Base-by-base conservation (phyloP, 1,140 invertebrate genomes). In the Diuraphis noxia region DNA sequence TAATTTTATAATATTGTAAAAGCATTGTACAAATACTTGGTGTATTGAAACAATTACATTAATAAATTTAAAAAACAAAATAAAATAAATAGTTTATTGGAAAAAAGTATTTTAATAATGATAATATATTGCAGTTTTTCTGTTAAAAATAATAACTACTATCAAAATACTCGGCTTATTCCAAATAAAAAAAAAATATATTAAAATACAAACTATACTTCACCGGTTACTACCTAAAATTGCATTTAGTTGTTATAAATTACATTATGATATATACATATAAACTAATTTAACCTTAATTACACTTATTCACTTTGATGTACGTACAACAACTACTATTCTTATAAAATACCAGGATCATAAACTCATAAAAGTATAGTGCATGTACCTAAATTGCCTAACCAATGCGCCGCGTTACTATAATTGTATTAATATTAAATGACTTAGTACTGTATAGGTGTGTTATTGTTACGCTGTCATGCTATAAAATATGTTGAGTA, bases 331-430 rank as follows among this genome's bases (percentile, higher is more conserved):
- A n/a, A n/a, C n/a, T n/a, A 72, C 56, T n/a, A n/a, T n/a, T 72
- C 13, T 34, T n/a, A 72, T 72, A 17, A 72, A 30, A n/a, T 72
- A 72, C 56, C 56, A 3, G 0, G 56, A 72, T 72, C 17, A 17
- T n/a, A 17, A 72, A 72, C 56, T 6, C 56, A n/a, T n/a, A 4
- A n/a, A n/a, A 72, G 30, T 72, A 72, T n/a, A n/a, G n/a, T n/a
- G n/a, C n/a, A n/a, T n/a, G 56, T 72, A 72, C 56, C 56, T 72
- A 72, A 72, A n/a, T 72, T 72, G 56, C 56, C 56, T 72, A 72
- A 72, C 7, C 13, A 72, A 72, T 17, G n/a, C 56, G 56, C 56
- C 56, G 56, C 56, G 56, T 72, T n/a, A 72, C 13, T n/a, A 17
- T 63, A 17, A n/a, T 72, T 72, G 13, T n/a, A 72, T 72, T 72